Percentiles rank a stretch among this genome's conserved stretches.
These are phyloP conservation scores for Caligus rogercresseyi DNA, from an alignment of 1,140 invertebrate genomes.

Conservation along the genomic window DNA sequence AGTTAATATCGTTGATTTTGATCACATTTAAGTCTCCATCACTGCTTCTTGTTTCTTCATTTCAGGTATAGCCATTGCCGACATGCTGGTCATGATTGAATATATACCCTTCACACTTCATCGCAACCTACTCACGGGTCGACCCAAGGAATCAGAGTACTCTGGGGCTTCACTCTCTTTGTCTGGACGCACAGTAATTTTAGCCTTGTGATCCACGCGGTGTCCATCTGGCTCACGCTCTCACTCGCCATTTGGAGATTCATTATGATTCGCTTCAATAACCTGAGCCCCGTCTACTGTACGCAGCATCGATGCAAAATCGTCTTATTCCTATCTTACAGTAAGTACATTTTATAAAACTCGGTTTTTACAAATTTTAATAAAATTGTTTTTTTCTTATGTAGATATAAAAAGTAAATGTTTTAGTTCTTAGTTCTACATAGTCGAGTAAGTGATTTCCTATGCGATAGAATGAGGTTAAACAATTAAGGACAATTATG, in stretches of 20 bases:
- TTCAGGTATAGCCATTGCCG: slow-evolving; percentile 54
- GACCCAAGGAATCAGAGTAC: slow-evolving; percentile 33
- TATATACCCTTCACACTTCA: slow-evolving; percentile 77
- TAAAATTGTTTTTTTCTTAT: too few species aligned
- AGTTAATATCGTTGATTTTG: too few species aligned
- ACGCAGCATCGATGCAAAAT: slow-evolving; percentile 12
- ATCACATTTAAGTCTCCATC: too few species aligned
- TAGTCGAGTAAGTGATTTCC: too few species aligned
- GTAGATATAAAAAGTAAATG: too few species aligned
- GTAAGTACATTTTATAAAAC: slow-evolving; percentile 8
- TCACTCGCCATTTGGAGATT: slow-evolving; percentile 76
- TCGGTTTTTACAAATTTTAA: too few species aligned
- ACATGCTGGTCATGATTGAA: slow-evolving; percentile 77
- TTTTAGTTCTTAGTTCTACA: too few species aligned
- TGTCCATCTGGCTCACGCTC: slow-evolving; percentile 78
- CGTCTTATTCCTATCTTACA: slow-evolving; percentile 2
- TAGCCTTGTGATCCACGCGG: slow-evolving; percentile 59
- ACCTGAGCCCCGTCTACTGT: slow-evolving; percentile 5
- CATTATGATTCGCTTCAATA: slow-evolving; percentile 15
- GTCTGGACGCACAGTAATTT: slow-evolving; percentile 67
- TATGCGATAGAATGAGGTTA: too few species aligned
- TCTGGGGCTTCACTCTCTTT: slow-evolving; percentile 60
- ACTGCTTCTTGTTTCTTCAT: not conserved
- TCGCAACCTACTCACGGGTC: slow-evolving; percentile 39
- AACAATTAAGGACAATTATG: too few species aligned